A percentile compares a stretch with the other conserved stretches of the same genome.
Conservation (phyloP, 2,888 invertebrate genomes). For the Polydrusus tereticollis region DNA sequence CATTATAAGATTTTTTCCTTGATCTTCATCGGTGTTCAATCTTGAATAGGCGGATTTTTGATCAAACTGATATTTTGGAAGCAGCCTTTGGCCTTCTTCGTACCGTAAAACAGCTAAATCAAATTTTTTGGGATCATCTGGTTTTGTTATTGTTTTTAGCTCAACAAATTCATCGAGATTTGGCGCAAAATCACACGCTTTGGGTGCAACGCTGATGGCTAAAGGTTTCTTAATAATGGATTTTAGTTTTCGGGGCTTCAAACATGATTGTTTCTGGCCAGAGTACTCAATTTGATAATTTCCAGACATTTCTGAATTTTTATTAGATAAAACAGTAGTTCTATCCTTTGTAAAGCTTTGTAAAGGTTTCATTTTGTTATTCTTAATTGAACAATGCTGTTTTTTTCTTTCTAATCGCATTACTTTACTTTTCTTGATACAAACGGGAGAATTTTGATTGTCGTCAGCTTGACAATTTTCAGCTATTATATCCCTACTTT, state of each 20-base stretch:
- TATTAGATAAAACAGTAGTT: conserved; percentile 20
- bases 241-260: conserved; percentile 7
- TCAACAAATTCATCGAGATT: not conserved
- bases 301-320: conserved; percentile 9
- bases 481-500: conserved; percentile 54
- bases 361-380: not conserved
- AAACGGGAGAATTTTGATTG: not conserved
- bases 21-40: conserved; percentile 56
- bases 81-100: not conserved
- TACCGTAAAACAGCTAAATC: too few relatives aligned
- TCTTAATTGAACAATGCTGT: not conserved
- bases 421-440: conserved; percentile 16
- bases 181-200: not conserved
- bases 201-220: conserved; percentile 41
- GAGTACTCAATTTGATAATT: conserved; percentile 39
- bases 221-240: conserved; percentile 52
- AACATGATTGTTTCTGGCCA: not conserved
- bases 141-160: not conserved
- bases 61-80: conserved; percentile 33
- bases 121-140: not conserved
- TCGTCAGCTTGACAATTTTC: not conserved
- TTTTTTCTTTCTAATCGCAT: not conserved
- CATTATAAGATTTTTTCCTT: conserved; percentile 63
- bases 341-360: conserved; percentile 15
- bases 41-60: conserved; percentile 46